phyloP scores from a whole-genome alignment of 2,888 invertebrate genomes.

The Apeira syringaria region DNA sequence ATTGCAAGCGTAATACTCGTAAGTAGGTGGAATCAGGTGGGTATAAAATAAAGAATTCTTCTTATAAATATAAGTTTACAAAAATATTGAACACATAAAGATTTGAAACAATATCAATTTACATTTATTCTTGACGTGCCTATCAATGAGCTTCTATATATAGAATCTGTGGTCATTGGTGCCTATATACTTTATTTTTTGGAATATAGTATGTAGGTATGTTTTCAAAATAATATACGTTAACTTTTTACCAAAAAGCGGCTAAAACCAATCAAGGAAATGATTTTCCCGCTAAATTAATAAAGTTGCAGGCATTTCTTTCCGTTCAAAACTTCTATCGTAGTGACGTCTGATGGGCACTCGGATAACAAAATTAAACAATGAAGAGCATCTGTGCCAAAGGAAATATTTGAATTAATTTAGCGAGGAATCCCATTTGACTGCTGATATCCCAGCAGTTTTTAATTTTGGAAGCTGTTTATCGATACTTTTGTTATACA shows the following conservation, averaged over 20 bases:
- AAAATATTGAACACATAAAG: too few relatives aligned
- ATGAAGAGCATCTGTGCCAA: slow-evolving; percentile 66
- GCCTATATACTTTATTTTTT: too few relatives aligned
- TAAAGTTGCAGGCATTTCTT: too few relatives aligned
- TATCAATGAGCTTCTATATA: background rate
- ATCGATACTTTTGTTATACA: slow-evolving; percentile 35
- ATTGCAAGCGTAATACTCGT: background rate
- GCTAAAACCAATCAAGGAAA: too few relatives aligned
- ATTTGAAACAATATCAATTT: too few relatives aligned
- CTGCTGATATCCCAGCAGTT: slow-evolving; percentile 14
- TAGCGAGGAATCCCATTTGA: slow-evolving; percentile 6
- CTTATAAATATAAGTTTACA: too few relatives aligned
- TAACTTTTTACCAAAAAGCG: too few relatives aligned
- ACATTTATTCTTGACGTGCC: background rate
- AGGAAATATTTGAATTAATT: slow-evolving; percentile 26
- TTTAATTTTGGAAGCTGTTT: slow-evolving; percentile 27
- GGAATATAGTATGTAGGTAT: too few relatives aligned
- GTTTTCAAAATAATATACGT: too few relatives aligned
- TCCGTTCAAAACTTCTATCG: slow-evolving; percentile 4
- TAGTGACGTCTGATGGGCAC: slow-evolving; percentile 32
- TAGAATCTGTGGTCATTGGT: too few relatives aligned
- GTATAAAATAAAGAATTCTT: background rate
- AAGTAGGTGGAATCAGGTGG: background rate
- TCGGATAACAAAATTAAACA: slow-evolving; percentile 68
- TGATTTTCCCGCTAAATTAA: too few relatives aligned